These are phyloP conservation scores for Salmo trutta DNA, from an alignment of 2,797 vertebrate genomes.

Conservation along the genomic window DNA sequence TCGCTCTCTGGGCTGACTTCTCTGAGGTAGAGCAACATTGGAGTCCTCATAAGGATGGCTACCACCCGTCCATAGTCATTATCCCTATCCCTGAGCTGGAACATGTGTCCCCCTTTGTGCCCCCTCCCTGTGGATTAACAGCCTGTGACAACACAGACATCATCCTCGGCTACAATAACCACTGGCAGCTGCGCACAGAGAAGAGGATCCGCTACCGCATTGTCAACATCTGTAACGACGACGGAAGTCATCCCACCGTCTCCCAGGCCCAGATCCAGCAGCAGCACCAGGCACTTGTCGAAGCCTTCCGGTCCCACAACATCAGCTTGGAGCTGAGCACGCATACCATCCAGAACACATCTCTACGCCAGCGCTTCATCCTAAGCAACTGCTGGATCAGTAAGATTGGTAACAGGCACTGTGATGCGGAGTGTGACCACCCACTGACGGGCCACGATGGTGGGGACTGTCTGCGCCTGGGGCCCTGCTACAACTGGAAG, in stretches of 20 bases:
- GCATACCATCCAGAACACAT: conserved; percentile 81
- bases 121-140: conserved; percentile 86
- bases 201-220: conserved; percentile 87
- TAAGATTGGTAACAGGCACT: conserved; percentile 93
- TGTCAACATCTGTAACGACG: conserved; percentile 85
- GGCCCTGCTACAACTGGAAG: conserved; percentile 91
- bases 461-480: conserved; percentile 86
- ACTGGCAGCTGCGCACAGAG: conserved; percentile 81
- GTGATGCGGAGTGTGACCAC: conserved; percentile 92
- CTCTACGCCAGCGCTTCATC: conserved; percentile 80
- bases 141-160: conserved; percentile 89
- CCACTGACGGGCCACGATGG: conserved; percentile 91
- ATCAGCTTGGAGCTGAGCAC: conserved; percentile 87
- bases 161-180: conserved; percentile 83
- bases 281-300: conserved; percentile 81
- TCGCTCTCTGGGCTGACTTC: conserved; percentile 78
- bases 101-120: conserved; percentile 75
- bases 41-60: conserved; percentile 77
- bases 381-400: conserved; percentile 91
- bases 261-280: conserved; percentile 78
- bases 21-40: conserved; percentile 75
- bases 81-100: conserved; percentile 72
- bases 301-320: conserved; percentile 88
- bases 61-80: conserved; percentile 74
- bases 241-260: conserved; percentile 81